Evolutionary conservation across 2,113 vertebrate genomes (phyloP).

Genomic region (Chlamydotis undulata): DNA sequence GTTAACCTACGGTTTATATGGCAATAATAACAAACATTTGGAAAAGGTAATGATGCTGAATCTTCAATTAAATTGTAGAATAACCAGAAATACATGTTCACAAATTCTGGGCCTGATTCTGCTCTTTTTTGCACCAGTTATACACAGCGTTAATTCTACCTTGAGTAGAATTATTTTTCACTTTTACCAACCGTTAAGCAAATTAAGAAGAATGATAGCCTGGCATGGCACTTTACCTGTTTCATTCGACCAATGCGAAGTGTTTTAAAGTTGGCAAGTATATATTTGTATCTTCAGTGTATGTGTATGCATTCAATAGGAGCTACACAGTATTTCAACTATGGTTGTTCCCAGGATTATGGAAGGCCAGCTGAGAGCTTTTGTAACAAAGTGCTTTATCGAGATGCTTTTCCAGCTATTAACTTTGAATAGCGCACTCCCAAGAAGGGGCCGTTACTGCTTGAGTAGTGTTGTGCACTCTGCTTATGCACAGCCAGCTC

Average conservation of each 20-base stretch:
- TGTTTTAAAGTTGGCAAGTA: neutral
- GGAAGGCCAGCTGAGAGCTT: conserved; percentile 1
- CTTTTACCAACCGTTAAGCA: neutral
- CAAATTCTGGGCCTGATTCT: conserved; percentile 25
- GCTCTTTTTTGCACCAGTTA: neutral
- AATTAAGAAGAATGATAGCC: neutral
- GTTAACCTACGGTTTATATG: conserved; percentile 27
- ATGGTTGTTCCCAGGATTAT: neutral
- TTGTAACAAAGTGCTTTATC: neutral
- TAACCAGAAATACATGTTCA: conserved; percentile 22
- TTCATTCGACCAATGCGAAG: neutral
- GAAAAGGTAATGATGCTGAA: conserved; percentile 36
- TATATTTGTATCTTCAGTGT: neutral
- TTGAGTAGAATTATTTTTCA: neutral
- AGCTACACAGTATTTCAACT: neutral
- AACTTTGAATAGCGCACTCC: neutral
- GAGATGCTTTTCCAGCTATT: neutral
- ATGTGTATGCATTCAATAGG: neutral
- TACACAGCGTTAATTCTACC: neutral
- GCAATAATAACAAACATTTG: neutral
- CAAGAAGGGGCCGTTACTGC: neutral
- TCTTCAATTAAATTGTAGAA: conserved; percentile 9
- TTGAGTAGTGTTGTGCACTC: neutral
- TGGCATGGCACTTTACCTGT: neutral
- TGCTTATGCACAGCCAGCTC: neutral